These are phyloP conservation scores for Acanthurus leucopareius DNA, from an alignment of 2,797 vertebrate genomes.

Conservation along the genomic window DNA sequence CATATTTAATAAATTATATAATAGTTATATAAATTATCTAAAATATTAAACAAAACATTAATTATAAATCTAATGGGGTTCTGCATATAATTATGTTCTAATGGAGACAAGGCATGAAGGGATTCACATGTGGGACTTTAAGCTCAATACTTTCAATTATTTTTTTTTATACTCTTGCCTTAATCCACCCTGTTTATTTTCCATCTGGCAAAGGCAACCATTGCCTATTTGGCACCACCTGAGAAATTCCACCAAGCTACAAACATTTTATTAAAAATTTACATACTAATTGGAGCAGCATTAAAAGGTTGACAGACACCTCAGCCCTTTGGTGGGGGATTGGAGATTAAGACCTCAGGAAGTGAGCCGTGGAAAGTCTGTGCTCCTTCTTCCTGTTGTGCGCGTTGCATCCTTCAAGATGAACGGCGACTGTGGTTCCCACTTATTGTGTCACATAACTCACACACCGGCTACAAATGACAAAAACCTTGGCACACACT, in stretches of 20 bases:
- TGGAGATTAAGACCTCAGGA: slow-evolving; percentile 68
- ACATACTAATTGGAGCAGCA: slow-evolving; percentile 77
- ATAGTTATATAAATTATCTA: slow-evolving; percentile 40
- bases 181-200: slow-evolving; percentile 44
- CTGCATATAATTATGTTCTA: slow-evolving; percentile 55
- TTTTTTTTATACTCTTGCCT: slow-evolving; percentile 47
- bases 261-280: slow-evolving; percentile 68
- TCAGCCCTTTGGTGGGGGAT: slow-evolving; percentile 52
- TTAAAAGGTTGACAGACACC: slow-evolving; percentile 65
- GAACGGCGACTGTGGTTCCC: neutral
- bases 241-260: slow-evolving; percentile 63
- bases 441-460: slow-evolving; percentile 27
- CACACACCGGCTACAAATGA: neutral
- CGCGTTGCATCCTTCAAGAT: slow-evolving; percentile 20
- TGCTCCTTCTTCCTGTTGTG: slow-evolving; percentile 20
- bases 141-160: slow-evolving; percentile 63
- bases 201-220: slow-evolving; percentile 44
- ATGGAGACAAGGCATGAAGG: slow-evolving; percentile 47
- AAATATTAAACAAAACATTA: slow-evolving; percentile 64
- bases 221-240: slow-evolving; percentile 60
- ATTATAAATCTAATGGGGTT: slow-evolving; percentile 61
- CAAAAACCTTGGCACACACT: slow-evolving; percentile 16
- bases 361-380: slow-evolving; percentile 36
- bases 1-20: slow-evolving; percentile 48
- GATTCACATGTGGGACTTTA: slow-evolving; percentile 27